These are phyloP conservation scores for Oncorhynchus clarkii DNA, from an alignment of 2,113 vertebrate genomes.

Conservation along the genomic window DNA sequence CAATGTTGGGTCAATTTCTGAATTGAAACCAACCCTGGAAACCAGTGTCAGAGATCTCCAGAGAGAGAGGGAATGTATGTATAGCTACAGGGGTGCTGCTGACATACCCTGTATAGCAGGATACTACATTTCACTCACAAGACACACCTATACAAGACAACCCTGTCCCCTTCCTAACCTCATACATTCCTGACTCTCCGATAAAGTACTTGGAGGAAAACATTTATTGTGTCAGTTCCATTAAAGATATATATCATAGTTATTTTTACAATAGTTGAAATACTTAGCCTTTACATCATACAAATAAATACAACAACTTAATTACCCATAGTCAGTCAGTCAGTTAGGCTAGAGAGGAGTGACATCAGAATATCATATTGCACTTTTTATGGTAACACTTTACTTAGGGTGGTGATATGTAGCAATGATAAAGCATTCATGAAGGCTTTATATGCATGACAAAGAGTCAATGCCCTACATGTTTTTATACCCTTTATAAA, in stretches of 20 bases:
- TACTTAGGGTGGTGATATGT: background rate
- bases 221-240: background rate
- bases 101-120: slow-evolving; percentile 17
- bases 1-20: too few species aligned
- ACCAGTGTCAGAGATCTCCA: background rate
- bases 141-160: background rate
- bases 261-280: background rate
- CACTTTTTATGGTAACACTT: slow-evolving; percentile 10
- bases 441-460: too few species aligned
- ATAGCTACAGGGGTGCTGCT: background rate
- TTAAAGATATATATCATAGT: slow-evolving; percentile 1
- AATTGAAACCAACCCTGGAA: too few species aligned
- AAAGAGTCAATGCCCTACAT: too few species aligned
- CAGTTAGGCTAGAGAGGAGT: background rate
- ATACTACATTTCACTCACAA: background rate
- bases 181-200: background rate
- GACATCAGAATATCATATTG: slow-evolving; percentile 22
- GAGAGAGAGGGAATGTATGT: slow-evolving; percentile 2
- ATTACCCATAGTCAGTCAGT: slow-evolving; percentile 8
- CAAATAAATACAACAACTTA: slow-evolving; percentile 1
- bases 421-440: background rate
- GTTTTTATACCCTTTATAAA: too few species aligned
- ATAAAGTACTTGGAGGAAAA: background rate
- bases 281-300: background rate
- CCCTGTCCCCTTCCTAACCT: background rate